Evolutionary conservation across 1,140 invertebrate species (phyloP).

Genomic region (Uloborus diversus): DNA sequence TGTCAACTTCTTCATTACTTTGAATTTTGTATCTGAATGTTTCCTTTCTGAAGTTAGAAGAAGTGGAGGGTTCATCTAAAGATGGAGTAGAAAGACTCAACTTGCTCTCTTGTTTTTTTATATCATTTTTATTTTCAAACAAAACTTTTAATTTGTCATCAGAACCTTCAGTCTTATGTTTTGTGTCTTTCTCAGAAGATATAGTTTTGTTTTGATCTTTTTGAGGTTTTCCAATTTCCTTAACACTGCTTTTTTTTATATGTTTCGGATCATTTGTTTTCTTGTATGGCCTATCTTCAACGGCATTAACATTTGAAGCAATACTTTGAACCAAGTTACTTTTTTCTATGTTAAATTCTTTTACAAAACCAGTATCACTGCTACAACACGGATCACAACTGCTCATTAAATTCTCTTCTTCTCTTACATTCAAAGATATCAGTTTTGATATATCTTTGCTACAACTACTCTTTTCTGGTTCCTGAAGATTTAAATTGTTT

Average conservation of each 20-base stretch:
- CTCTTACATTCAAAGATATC: slow-evolving; percentile 37
- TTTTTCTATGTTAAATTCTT: background rate
- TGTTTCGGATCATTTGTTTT: slow-evolving; percentile 39
- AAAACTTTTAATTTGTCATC: too few species aligned
- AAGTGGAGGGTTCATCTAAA: too few species aligned
- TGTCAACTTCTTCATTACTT: background rate
- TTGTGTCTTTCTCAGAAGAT: too few species aligned
- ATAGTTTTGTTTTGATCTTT: slow-evolving; percentile 14
- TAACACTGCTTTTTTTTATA: slow-evolving; percentile 23
- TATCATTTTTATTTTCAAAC: too few species aligned
- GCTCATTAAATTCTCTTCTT: background rate
- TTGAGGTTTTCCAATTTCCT: background rate
- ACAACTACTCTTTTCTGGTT: slow-evolving; percentile 18
- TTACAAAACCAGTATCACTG: background rate
- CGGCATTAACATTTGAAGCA: background rate
- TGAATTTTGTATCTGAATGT: too few species aligned
- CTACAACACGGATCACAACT: slow-evolving; percentile 28
- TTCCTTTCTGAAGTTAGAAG: too few species aligned
- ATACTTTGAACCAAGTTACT: background rate
- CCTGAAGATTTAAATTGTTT: slow-evolving; percentile 32
- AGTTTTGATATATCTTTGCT: slow-evolving; percentile 45
- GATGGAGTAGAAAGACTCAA: too few species aligned
- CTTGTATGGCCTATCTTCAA: background rate
- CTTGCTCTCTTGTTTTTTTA: too few species aligned
- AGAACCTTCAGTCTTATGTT: too few species aligned